phyloP scores from a whole-genome alignment of 2,113 vertebrate species.

The Leuciscus idus region DNA sequence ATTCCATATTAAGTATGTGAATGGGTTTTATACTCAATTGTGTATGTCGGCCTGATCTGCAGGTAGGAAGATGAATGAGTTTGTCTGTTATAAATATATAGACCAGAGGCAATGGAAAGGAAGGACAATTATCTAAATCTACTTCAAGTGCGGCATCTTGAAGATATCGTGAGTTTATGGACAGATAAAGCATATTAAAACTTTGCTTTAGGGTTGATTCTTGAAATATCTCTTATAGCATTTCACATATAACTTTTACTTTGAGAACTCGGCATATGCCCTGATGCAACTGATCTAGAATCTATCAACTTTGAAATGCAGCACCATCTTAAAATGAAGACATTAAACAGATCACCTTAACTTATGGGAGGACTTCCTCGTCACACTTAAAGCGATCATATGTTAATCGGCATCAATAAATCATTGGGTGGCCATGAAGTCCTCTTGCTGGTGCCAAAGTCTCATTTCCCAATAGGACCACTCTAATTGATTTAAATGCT shows the following conservation, averaged over 20 bases:
- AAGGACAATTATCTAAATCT: constrained; percentile 10
- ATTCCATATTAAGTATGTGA: constrained; percentile 48
- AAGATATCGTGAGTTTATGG: background rate
- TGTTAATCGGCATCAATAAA: constrained; percentile 91
- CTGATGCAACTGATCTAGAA: background rate
- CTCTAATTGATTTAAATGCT: constrained; percentile 99
- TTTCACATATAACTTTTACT: background rate
- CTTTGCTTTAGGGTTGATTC: constrained; percentile 15
- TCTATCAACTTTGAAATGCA: constrained; percentile 39
- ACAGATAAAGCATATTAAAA: background rate
- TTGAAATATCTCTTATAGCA: background rate
- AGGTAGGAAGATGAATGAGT: constrained; percentile 46
- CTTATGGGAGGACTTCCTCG: background rate
- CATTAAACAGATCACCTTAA: constrained; percentile 19
- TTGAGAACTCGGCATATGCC: background rate
- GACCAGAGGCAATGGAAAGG: constrained; percentile 46
- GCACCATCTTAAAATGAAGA: background rate
- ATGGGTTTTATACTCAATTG: constrained; percentile 42
- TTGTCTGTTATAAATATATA: constrained; percentile 51
- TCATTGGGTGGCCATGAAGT: constrained; percentile 79
- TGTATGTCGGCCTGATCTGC: constrained; percentile 29
- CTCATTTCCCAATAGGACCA: constrained; percentile 87
- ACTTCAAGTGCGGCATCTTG: background rate
- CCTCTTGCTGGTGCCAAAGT: constrained; percentile 72
- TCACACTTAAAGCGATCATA: constrained; percentile 80